A percentile compares a stretch with the other conserved stretches of the same genome.
These are phyloP conservation scores for Cenopis cana DNA, from an alignment of 2,888 invertebrate species.

Conservation along the genomic window DNA sequence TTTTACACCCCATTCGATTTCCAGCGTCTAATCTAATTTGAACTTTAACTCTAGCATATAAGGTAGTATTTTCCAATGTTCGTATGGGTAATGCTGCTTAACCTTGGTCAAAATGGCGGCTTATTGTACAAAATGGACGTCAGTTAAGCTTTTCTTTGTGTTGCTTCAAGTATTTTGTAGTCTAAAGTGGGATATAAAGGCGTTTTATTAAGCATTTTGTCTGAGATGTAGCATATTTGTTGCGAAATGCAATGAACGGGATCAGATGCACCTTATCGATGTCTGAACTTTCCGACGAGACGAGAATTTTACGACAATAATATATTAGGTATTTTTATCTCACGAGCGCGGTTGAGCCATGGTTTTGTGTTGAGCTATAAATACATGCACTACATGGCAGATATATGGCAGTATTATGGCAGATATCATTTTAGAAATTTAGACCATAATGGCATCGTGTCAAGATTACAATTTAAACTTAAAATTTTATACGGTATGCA, in stretches of 20 bases:
- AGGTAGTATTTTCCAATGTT: conserved; percentile 39
- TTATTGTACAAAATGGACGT: neutral
- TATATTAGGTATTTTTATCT: too few relatives aligned
- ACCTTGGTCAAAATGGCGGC: neutral
- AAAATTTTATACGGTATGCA: too few relatives aligned
- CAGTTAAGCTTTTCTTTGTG: neutral
- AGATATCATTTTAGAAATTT: too few relatives aligned
- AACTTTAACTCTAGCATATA: conserved; percentile 31
- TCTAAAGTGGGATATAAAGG: conserved; percentile 55
- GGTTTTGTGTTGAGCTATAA: too few relatives aligned
- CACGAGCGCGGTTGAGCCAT: too few relatives aligned
- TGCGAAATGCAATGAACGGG: conserved; percentile 51
- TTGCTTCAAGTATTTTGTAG: conserved; percentile 48
- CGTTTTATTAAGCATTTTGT: conserved; percentile 57
- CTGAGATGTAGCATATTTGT: conserved; percentile 54
- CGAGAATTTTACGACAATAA: too few relatives aligned
- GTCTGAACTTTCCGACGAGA: too few relatives aligned
- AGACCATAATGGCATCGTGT: too few relatives aligned
- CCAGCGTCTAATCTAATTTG: neutral
- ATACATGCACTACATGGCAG: too few relatives aligned
- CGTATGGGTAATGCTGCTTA: conserved; percentile 48
- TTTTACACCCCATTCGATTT: conserved; percentile 33
- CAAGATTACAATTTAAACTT: too few relatives aligned
- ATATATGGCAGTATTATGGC: too few relatives aligned
- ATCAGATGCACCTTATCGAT: conserved; percentile 46